A percentile compares a stretch with the other conserved stretches of the same genome.
Conservation (phyloP, 2,797 vertebrate species). For the Acanthurus tractus region DNA sequence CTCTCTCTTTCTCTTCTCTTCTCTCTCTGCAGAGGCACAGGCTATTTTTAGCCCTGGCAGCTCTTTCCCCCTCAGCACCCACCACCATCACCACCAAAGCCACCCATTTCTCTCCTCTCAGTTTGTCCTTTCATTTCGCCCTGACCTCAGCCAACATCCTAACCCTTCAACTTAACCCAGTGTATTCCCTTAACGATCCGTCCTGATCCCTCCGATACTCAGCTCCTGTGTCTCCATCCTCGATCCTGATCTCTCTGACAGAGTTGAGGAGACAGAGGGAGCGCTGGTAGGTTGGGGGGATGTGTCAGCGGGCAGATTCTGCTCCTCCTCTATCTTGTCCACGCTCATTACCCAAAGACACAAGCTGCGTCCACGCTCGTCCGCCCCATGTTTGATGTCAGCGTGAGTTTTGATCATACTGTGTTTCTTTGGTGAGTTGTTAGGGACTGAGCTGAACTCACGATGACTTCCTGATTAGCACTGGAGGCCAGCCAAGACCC, state of each 20-base stretch:
- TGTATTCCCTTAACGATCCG: conserved; percentile 50
- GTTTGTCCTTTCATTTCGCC: conserved; percentile 60
- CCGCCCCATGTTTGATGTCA: conserved; percentile 45
- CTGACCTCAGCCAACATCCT: conserved; percentile 57
- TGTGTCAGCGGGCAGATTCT: conserved; percentile 35
- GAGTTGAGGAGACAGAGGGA: conserved; percentile 34
- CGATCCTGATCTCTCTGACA: conserved; percentile 36
- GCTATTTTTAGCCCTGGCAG: conserved; percentile 80
- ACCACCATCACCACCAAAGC: conserved; percentile 30
- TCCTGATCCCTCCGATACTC: conserved; percentile 46
- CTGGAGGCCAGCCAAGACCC: conserved; percentile 46
- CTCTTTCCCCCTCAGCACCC: conserved; percentile 50
- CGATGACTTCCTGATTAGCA: conserved; percentile 58
- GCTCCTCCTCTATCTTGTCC: conserved; percentile 42
- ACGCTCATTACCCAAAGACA: conserved; percentile 48
- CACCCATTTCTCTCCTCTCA: conserved; percentile 55
- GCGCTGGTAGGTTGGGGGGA: conserved; percentile 61
- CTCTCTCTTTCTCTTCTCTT: not conserved
- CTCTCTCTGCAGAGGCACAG: conserved; percentile 66
- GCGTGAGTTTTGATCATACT: conserved; percentile 55
- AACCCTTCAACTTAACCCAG: conserved; percentile 65
- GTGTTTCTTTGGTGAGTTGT: conserved; percentile 38
- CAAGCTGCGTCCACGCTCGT: conserved; percentile 30
- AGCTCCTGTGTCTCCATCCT: conserved; percentile 33
- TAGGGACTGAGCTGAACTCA: conserved; percentile 38